These are phyloP conservation scores for Scartelaos histophorus DNA, from an alignment of 2,113 vertebrate species.

Conservation along the genomic window DNA sequence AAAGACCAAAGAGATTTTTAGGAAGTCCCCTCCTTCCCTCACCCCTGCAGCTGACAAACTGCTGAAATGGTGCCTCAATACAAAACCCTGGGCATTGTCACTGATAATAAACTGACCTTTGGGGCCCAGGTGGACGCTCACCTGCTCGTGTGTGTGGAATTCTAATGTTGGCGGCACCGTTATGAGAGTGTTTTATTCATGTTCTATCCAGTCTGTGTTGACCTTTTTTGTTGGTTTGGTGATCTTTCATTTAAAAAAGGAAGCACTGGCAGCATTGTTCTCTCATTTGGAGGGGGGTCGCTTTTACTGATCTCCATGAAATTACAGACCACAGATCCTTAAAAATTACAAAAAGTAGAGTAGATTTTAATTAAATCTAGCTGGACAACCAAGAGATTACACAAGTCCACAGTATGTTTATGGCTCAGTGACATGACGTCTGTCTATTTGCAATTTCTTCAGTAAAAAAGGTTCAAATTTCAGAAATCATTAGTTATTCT, in stretches of 20 bases:
- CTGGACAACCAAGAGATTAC: no score
- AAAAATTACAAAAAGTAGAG: not conserved
- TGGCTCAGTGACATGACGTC: no score
- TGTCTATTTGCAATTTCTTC: no score
- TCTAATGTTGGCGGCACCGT: not conserved
- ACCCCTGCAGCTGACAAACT: not conserved
- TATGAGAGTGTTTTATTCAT: not conserved
- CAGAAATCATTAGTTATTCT: no score
- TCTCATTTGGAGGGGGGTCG: not conserved
- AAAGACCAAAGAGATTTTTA: not conserved
- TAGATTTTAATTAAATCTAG: not conserved
- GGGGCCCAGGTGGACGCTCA: not conserved
- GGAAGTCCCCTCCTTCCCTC: not conserved
- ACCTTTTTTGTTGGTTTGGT: not conserved
- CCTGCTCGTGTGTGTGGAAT: not conserved
- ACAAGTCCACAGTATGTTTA: no score
- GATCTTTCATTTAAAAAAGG: not conserved
- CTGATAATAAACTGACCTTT: not conserved
- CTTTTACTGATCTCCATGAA: not conserved
- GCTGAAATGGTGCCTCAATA: not conserved
- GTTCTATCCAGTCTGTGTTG: not conserved
- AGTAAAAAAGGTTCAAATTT: no score
- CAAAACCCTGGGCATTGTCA: no score
- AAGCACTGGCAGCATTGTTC: not conserved
- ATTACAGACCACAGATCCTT: not conserved